These are phyloP conservation scores for Neoniphon sammara DNA, from an alignment of 2,797 vertebrate species.

Conservation along the genomic window DNA sequence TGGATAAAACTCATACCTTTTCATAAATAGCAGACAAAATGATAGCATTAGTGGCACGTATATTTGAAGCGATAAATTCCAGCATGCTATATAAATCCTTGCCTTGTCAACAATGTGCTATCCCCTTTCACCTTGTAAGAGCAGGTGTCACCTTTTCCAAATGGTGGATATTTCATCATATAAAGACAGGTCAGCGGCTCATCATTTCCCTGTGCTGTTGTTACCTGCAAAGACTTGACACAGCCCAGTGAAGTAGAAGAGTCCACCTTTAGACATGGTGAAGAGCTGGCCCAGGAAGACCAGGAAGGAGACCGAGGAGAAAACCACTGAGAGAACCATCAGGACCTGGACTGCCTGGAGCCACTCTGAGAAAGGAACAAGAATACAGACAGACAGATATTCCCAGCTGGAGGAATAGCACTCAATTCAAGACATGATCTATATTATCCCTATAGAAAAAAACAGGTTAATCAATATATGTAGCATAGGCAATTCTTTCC, in stretches of 20 bases:
- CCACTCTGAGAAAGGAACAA: constrained; percentile 80
- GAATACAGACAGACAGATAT: background rate
- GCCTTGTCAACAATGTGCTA: background rate
- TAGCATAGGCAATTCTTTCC: background rate
- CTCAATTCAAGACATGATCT: background rate
- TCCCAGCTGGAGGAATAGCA: background rate
- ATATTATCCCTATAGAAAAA: background rate
- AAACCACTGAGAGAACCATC: constrained; percentile 90
- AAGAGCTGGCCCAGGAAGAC: constrained; percentile 92
- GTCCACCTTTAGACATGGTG: constrained; percentile 88
- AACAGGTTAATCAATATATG: background rate
- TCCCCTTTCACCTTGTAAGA: too few species aligned
- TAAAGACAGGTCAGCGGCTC: background rate
- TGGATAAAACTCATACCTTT: background rate
- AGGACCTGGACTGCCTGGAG: constrained; percentile 89
- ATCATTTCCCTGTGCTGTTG: constrained; percentile 23
- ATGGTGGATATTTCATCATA: background rate
- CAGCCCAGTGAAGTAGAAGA: constrained; percentile 92
- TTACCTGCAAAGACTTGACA: constrained; percentile 91
- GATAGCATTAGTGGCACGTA: background rate
- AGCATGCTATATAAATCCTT: background rate
- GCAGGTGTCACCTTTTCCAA: background rate
- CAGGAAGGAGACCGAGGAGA: constrained; percentile 90
- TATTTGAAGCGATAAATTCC: background rate
- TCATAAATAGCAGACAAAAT: background rate